Evolutionary conservation across 2,113 vertebrate species (phyloP).

Genomic region (Lethenteron camtschaticum): DNA sequence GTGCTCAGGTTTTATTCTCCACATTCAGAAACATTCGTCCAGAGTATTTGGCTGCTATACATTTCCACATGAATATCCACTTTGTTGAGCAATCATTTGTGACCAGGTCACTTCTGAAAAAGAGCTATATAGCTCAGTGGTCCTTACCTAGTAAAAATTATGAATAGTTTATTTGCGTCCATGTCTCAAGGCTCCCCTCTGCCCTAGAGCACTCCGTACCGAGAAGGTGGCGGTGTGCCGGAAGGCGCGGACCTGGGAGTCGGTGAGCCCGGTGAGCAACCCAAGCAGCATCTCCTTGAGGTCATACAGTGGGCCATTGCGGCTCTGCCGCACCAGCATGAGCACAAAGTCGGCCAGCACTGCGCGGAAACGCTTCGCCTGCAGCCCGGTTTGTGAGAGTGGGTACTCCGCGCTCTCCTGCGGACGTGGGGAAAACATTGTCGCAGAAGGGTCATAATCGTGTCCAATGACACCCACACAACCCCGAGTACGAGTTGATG

Average conservation of each 20-base stretch:
- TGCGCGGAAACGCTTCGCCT: constrained; percentile 52
- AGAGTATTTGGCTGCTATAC: too few relatives aligned
- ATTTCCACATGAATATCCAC: too few relatives aligned
- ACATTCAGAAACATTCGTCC: too few relatives aligned
- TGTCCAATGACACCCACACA: not conserved
- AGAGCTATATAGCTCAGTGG: too few relatives aligned
- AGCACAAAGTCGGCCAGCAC: constrained; percentile 65
- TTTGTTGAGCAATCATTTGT: too few relatives aligned
- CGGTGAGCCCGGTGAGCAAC: constrained; percentile 43
- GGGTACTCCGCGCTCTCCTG: constrained; percentile 54
- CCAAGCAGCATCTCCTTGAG: constrained; percentile 53
- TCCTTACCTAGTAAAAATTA: too few relatives aligned
- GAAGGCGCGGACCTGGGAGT: constrained; percentile 48
- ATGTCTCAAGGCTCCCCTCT: too few relatives aligned
- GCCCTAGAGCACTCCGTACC: constrained; percentile 21
- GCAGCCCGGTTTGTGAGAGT: constrained; percentile 35
- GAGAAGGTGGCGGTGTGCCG: constrained; percentile 69
- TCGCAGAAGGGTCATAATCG: not conserved
- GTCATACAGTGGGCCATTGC: constrained; percentile 47
- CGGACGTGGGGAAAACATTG: constrained; percentile 2
- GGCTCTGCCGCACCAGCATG: constrained; percentile 47
- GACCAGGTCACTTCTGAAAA: too few relatives aligned
- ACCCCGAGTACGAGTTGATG: not conserved
- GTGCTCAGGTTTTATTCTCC: too few relatives aligned
- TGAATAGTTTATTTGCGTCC: too few relatives aligned